These are phyloP conservation scores for fruit fly (Drosophila melanogaster) DNA, from an alignment of 1,140 invertebrate species.

Conservation along the genomic window DNA sequence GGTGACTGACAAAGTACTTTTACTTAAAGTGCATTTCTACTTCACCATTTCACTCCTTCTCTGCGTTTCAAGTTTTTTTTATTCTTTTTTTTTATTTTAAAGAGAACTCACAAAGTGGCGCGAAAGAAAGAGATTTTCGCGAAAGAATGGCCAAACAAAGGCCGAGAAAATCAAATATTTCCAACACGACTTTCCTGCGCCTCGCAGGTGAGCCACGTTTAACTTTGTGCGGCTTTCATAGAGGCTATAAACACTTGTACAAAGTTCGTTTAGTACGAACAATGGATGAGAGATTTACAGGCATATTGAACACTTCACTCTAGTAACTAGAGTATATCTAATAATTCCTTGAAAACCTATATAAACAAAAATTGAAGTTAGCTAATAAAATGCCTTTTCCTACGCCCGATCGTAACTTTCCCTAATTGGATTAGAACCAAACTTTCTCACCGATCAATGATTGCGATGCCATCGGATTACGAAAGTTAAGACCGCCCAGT, in stretches of 20 bases:
- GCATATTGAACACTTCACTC: no score
- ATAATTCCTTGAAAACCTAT: no score
- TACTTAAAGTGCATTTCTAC: slow-evolving; percentile 70
- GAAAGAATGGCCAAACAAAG: slow-evolving; percentile 35
- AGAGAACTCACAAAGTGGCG: slow-evolving; percentile 9
- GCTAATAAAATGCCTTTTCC: no score
- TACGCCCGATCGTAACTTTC: slow-evolving; percentile 1
- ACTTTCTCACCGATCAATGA: slow-evolving; percentile 19
- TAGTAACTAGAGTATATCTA: no score
- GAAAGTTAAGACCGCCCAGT: slow-evolving; percentile 23
- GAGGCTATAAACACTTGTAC: no score
- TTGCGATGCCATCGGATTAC: background rate
- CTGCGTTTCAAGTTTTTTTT: slow-evolving; percentile 42
- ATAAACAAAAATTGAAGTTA: no score
- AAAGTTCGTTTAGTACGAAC: no score
- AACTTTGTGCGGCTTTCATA: background rate
- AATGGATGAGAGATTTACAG: no score
- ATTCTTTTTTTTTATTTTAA: slow-evolving; percentile 6
- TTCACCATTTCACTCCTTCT: slow-evolving; percentile 5
- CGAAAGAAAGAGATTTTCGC: slow-evolving; percentile 28
- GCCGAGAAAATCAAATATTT: slow-evolving; percentile 46
- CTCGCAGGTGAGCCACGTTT: slow-evolving; percentile 16
- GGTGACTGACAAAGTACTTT: slow-evolving; percentile 68
- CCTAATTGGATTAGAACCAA: slow-evolving; percentile 9
- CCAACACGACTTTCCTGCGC: background rate